Percentiles rank a stretch among this genome's conserved stretches.
phyloP scores from a whole-genome alignment of 2,797 vertebrate genomes.

The Prunella strophiata region DNA sequence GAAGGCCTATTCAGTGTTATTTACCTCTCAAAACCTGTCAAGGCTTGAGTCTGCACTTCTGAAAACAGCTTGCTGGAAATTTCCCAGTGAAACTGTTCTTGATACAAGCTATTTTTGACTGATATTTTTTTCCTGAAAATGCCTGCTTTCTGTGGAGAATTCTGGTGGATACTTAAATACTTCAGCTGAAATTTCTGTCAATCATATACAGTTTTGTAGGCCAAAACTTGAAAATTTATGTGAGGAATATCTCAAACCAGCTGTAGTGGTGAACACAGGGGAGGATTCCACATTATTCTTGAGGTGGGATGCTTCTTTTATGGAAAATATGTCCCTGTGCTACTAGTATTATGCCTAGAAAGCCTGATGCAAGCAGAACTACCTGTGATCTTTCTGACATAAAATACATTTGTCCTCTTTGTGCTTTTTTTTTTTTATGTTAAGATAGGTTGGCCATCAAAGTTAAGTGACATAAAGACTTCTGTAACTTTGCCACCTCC shows the following conservation, averaged over 20 bases:
- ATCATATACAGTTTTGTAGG: conserved; percentile 7
- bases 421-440: background rate
- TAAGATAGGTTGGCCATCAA: background rate
- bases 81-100: conserved; percentile 39
- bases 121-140: background rate
- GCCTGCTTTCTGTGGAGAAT: conserved; percentile 28
- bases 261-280: conserved; percentile 32
- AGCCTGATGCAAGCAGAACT: background rate
- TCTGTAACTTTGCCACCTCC: background rate
- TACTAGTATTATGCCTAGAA: background rate
- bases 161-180: conserved; percentile 40
- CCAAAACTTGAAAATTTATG: conserved; percentile 54
- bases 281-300: conserved; percentile 26
- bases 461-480: background rate
- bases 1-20: background rate
- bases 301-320: background rate
- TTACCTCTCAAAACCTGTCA: background rate
- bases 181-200: conserved; percentile 54
- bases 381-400: background rate
- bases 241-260: conserved; percentile 30
- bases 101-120: conserved; percentile 52
- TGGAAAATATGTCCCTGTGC: background rate
- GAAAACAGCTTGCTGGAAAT: conserved; percentile 51
- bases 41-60: background rate
- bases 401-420: background rate